Percentiles rank a stretch among this genome's conserved stretches.
These are phyloP conservation scores for Laupala kohalensis DNA, from an alignment of 1,140 invertebrate genomes.

Conservation along the genomic window DNA sequence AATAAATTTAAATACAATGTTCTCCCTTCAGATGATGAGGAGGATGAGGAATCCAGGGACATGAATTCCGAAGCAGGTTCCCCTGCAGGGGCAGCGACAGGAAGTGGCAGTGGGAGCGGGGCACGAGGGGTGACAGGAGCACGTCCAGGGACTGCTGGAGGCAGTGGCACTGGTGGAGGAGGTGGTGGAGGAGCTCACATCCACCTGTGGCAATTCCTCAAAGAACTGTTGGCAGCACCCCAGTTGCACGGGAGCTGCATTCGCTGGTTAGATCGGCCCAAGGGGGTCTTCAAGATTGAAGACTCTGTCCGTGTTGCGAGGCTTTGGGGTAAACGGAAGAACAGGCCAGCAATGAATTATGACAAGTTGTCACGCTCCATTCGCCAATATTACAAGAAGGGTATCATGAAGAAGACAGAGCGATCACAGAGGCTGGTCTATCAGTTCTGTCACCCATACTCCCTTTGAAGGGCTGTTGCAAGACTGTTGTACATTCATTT, in stretches of 20 bases:
- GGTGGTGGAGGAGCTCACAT: constrained; percentile 65
- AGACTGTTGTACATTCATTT: too few species aligned
- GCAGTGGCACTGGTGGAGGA: not conserved
- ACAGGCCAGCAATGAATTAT: constrained; percentile 98
- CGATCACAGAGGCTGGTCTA: constrained; percentile 95
- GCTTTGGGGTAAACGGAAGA: constrained; percentile 94
- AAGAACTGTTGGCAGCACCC: constrained; percentile 81
- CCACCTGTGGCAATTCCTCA: constrained; percentile 98
- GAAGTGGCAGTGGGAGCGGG: too few species aligned
- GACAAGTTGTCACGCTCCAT: constrained; percentile 97
- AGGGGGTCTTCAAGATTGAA: constrained; percentile 98
- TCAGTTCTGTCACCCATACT: constrained; percentile 94
- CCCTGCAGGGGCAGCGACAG: too few species aligned
- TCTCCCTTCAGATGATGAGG: too few species aligned
- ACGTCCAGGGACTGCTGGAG: constrained; percentile 23
- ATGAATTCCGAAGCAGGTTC: too few species aligned
- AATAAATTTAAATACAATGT: too few species aligned
- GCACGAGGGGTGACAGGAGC: not conserved
- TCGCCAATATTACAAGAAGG: constrained; percentile 98
- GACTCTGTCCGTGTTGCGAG: constrained; percentile 90
- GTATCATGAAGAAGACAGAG: constrained; percentile 99
- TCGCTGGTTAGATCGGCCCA: constrained; percentile 85
- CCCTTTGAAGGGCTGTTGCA: too few species aligned
- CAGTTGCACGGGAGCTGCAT: constrained; percentile 83
- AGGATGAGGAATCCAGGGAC: too few species aligned